A percentile compares a stretch with the other conserved stretches of the same genome.
Evolutionary conservation across 2,113 vertebrate species (phyloP).

Genomic region (Cricetomys ansorgei): DNA sequence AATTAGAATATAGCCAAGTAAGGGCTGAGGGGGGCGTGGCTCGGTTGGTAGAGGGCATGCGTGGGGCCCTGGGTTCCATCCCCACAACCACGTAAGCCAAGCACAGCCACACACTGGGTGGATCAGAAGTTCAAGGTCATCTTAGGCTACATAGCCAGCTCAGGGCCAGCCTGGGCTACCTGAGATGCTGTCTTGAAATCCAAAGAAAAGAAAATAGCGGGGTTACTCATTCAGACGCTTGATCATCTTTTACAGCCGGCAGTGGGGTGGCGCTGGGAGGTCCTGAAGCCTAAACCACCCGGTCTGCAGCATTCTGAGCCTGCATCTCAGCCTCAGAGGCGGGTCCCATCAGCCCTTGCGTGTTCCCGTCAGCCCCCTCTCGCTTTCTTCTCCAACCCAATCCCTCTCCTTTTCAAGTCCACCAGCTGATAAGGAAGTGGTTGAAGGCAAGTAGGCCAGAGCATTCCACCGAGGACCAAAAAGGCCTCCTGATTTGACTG

Average conservation of each 20-base stretch:
- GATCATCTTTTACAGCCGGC: background rate
- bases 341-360: accelerated
- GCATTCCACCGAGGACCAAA: background rate
- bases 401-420: too few species aligned
- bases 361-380: too few species aligned
- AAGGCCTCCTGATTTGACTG: background rate
- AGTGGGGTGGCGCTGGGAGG: too few species aligned
- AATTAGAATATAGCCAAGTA: background rate
- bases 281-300: background rate
- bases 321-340: background rate
- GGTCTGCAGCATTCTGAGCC: background rate
- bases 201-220: background rate
- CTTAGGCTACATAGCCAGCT: background rate
- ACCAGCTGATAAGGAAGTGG: too few species aligned
- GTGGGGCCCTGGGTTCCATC: background rate
- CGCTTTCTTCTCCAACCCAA: background rate
- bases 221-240: background rate
- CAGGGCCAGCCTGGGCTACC: background rate
- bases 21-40: background rate
- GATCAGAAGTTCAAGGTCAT: background rate
- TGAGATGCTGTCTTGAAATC: background rate
- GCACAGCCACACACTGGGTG: too few species aligned
- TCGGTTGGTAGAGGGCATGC: background rate
- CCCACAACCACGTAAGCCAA: too few species aligned
- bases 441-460: background rate